Conservation (phyloP, 2,797 vertebrate genomes). For the Parambassis ranga region DNA sequence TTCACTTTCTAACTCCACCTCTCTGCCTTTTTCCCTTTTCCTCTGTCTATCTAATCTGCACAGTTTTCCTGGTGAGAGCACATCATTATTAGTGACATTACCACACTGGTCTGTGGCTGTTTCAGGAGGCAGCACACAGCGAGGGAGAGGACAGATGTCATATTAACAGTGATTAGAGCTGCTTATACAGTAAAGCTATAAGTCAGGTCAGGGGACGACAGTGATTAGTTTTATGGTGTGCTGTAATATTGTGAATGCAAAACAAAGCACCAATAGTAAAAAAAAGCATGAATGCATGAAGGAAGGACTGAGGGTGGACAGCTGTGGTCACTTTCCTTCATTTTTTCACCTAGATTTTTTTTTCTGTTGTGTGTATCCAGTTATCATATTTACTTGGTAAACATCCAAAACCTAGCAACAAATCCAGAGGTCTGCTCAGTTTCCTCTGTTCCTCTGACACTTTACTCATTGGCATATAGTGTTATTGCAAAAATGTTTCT, state of each 20-base stretch:
- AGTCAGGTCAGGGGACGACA: too few relatives aligned
- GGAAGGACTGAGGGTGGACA: too few relatives aligned
- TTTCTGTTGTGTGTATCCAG: too few relatives aligned
- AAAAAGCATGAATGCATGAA: too few relatives aligned
- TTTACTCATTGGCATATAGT: neutral
- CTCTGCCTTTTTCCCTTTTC: neutral
- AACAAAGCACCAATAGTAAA: too few relatives aligned
- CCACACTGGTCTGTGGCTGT: constrained; percentile 2
- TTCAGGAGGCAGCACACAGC: neutral
- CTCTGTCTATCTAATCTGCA: constrained; percentile 12
- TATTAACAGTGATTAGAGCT: constrained; percentile 9
- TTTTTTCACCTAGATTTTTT: too few relatives aligned
- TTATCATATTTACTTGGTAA: too few relatives aligned
- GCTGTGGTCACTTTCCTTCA: too few relatives aligned
- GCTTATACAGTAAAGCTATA: neutral
- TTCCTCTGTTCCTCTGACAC: neutral
- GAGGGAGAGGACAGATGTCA: neutral
- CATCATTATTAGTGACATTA: constrained; percentile 41
- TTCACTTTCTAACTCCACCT: constrained; percentile 14
- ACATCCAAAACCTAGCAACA: too few relatives aligned
- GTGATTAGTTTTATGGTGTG: too few relatives aligned
- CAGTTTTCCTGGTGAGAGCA: constrained; percentile 7
- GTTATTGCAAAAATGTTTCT: neutral
- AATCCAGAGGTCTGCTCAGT: neutral
- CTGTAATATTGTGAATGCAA: too few relatives aligned